Evolutionary conservation across 2,113 vertebrate species (phyloP).

Genomic region (Opisthocomus hoazin): DNA sequence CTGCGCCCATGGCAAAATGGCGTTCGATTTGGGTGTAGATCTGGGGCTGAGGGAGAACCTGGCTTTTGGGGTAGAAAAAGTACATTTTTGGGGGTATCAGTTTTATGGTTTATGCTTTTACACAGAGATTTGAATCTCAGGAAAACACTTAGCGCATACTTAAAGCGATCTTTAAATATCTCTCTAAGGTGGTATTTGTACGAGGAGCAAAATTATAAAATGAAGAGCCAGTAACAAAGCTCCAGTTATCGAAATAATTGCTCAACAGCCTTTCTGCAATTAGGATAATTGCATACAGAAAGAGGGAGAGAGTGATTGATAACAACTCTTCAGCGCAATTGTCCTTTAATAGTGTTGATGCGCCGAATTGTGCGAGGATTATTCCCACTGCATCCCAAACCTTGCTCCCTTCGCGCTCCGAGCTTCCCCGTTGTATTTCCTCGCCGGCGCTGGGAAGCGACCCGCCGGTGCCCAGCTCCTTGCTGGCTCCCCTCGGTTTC

Average conservation of each 20-base stretch:
- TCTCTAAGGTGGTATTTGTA: neutral
- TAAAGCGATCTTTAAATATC: neutral
- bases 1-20: fast-evolving
- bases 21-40: fast-evolving
- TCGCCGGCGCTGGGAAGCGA: fast-evolving
- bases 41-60: neutral
- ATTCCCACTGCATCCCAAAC: neutral
- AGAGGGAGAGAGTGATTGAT: neutral
- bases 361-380: neutral
- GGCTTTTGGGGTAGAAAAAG: neutral
- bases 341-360: neutral
- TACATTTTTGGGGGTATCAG: fast-evolving
- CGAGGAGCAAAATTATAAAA: neutral
- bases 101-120: neutral
- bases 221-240: neutral
- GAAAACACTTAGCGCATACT: neutral
- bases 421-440: neutral
- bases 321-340: neutral
- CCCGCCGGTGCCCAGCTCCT: fast-evolving
- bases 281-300: neutral
- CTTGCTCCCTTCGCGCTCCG: neutral
- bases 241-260: neutral
- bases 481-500: fast-evolving
- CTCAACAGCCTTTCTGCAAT: neutral
- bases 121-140: fast-evolving